Evolutionary conservation across 2,113 vertebrate species (phyloP).

Genomic region (Elephantulus edwardii): DNA sequence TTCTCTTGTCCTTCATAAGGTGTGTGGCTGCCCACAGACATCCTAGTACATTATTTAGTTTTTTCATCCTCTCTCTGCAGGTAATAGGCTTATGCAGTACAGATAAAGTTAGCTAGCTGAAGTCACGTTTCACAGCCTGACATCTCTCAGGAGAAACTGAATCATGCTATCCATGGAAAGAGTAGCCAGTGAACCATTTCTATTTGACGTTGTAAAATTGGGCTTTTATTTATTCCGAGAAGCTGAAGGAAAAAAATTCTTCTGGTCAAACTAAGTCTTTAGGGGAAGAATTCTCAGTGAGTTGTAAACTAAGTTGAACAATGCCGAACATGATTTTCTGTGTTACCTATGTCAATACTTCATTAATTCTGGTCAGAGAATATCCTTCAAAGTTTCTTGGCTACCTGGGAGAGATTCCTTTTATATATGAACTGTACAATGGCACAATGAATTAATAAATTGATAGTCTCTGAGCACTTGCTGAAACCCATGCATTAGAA

Average conservation of each 20-base stretch:
- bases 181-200: slow-evolving; percentile 41
- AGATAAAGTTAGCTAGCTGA: slow-evolving; percentile 38
- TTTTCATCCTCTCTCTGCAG: slow-evolving; percentile 54
- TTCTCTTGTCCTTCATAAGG: slow-evolving; percentile 36
- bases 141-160: background rate
- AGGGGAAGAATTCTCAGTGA: background rate
- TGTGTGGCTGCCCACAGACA: slow-evolving; percentile 50
- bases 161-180: background rate
- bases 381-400: background rate
- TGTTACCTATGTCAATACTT: background rate
- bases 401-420: background rate
- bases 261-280: background rate
- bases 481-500: background rate
- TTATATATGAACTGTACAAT: background rate
- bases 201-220: slow-evolving; percentile 38
- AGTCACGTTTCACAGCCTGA: slow-evolving; percentile 54
- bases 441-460: background rate
- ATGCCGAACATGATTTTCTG: background rate
- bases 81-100: slow-evolving; percentile 6
- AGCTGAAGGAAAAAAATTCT: slow-evolving; percentile 25
- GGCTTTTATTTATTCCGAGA: slow-evolving; percentile 19
- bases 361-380: background rate
- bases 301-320: slow-evolving; percentile 3
- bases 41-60: slow-evolving; percentile 68
- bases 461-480: background rate